A percentile compares a stretch with the other conserved stretches of the same genome.
These are phyloP conservation scores for Xylocopa sonorina DNA, from an alignment of 1,140 invertebrate genomes.

Conservation along the genomic window DNA sequence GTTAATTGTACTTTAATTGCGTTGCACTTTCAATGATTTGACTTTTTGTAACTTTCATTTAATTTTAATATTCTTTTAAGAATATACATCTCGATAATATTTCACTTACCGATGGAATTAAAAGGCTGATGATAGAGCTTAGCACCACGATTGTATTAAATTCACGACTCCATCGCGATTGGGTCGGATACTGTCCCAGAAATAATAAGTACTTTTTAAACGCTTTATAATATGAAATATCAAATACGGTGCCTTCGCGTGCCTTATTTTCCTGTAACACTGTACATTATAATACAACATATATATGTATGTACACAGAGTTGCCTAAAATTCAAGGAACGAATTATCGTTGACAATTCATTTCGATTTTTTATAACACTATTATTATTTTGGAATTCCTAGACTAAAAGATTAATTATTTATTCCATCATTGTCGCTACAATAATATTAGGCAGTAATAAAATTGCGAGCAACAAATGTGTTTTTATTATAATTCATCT, in stretches of 20 bases:
- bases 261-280: not conserved
- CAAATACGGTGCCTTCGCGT: not conserved
- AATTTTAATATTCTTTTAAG: not conserved
- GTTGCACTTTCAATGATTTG: not conserved
- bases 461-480: not conserved
- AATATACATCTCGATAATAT: not conserved
- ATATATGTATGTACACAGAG: too few species aligned
- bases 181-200: not conserved
- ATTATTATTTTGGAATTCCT: not conserved
- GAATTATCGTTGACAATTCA: too few species aligned
- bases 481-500: not conserved
- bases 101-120: slow-evolving; percentile 1
- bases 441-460: not conserved
- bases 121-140: not conserved
- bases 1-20: not conserved
- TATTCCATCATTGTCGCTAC: not conserved
- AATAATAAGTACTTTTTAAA: not conserved
- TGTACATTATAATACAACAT: too few species aligned
- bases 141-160: not conserved
- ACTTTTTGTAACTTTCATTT: not conserved
- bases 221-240: not conserved
- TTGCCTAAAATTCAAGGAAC: too few species aligned
- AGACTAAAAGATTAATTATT: not conserved
- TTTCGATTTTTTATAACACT: not conserved
- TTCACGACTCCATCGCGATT: not conserved